These are phyloP conservation scores for Oxycera nigricornis DNA, from an alignment of 2,888 invertebrate species.

Conservation along the genomic window DNA sequence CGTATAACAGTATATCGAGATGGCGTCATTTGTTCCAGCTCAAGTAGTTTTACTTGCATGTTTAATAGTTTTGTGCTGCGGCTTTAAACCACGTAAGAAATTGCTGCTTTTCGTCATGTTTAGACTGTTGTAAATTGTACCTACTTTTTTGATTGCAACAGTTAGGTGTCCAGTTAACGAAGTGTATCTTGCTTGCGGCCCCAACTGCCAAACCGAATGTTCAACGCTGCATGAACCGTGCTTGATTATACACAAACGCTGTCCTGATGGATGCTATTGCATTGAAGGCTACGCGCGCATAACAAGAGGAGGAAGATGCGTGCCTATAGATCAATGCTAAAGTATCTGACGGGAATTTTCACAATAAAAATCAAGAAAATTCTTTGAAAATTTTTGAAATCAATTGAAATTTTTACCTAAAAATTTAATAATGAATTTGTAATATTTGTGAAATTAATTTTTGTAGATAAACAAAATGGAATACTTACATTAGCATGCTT, in stretches of 20 bases:
- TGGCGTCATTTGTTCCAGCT: neutral
- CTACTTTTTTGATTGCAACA: neutral
- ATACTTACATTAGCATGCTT: too few relatives aligned
- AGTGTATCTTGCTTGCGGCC: constrained; percentile 52
- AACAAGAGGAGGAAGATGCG: constrained; percentile 50
- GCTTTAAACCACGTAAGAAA: neutral
- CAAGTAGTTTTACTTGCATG: neutral
- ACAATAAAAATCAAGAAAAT: too few relatives aligned
- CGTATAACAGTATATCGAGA: too few relatives aligned
- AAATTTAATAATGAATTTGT: too few relatives aligned
- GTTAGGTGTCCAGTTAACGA: constrained; percentile 52
- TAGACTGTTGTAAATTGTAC: neutral
- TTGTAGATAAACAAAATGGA: too few relatives aligned
- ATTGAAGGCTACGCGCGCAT: constrained; percentile 54
- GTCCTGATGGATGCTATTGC: constrained; percentile 59
- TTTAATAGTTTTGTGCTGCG: neutral
- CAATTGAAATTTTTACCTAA: too few relatives aligned
- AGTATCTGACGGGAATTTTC: too few relatives aligned
- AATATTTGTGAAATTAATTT: too few relatives aligned
- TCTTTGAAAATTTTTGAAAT: too few relatives aligned
- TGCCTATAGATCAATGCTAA: too few relatives aligned
- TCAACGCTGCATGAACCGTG: constrained; percentile 55
- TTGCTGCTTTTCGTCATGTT: too few relatives aligned
- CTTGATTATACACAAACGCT: constrained; percentile 51
- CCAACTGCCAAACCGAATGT: constrained; percentile 56